These are phyloP conservation scores for Trachymyrmex septentrionalis DNA, from an alignment of 1,140 invertebrate genomes.

Conservation along the genomic window DNA sequence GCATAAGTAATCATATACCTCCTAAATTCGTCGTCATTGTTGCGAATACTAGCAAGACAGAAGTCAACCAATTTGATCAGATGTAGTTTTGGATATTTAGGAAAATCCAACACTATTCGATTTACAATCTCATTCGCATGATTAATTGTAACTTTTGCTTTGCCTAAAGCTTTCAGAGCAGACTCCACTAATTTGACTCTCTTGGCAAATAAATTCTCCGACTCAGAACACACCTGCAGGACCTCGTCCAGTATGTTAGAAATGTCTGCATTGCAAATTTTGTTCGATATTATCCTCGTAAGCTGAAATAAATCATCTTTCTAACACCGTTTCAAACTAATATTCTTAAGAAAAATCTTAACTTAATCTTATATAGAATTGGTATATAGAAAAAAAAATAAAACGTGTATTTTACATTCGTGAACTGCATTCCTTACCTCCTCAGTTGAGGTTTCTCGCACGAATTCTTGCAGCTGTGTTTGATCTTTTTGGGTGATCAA, in stretches of 20 bases:
- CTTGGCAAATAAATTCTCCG: slow-evolving; percentile 74
- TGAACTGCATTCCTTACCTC: background rate
- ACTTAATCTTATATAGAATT: background rate
- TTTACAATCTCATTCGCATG: slow-evolving; percentile 77
- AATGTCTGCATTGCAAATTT: slow-evolving; percentile 72
- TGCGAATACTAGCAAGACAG: slow-evolving; percentile 79
- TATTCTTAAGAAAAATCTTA: slow-evolving; percentile 14
- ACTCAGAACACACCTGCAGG: slow-evolving; percentile 72
- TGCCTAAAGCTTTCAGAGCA: slow-evolving; percentile 69
- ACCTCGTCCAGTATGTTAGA: slow-evolving; percentile 74
- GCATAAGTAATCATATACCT: slow-evolving; percentile 70
- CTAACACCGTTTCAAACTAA: background rate
- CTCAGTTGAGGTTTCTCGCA: slow-evolving; percentile 15
- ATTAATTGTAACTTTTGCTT: slow-evolving; percentile 70
- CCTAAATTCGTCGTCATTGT: slow-evolving; percentile 78
- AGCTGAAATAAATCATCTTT: slow-evolving; percentile 74
- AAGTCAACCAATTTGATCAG: slow-evolving; percentile 81
- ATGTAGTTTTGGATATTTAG: slow-evolving; percentile 74
- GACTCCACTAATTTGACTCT: slow-evolving; percentile 77
- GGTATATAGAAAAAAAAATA: background rate
- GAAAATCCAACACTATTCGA: slow-evolving; percentile 80
- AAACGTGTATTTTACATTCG: background rate
- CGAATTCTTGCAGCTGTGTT: slow-evolving; percentile 4
- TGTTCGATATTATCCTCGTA: slow-evolving; percentile 67
- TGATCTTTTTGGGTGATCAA: slow-evolving; percentile 24